Base-by-base conservation (phyloP, 2,888 invertebrate species). In the Sycophila texana region DNA sequence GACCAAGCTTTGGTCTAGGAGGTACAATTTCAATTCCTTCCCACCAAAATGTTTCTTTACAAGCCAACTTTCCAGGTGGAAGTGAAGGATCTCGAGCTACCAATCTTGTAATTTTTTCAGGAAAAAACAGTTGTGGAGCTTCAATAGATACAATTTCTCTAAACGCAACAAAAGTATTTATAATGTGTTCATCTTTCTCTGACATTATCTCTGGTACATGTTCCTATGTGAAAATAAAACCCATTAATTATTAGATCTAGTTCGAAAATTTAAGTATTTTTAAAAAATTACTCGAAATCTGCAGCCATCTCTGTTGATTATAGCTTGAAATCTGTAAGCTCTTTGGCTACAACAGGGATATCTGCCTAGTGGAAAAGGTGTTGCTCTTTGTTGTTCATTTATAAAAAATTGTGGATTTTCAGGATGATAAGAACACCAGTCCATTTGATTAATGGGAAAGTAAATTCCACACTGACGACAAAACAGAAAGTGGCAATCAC, bases 281-380 rank as follows among this genome's bases (percentile, higher is more conserved):
- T 14, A 49, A 68, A 65, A 22, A 58, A 75, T 20, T 83, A 90
- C 90, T 83, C 86, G 87, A 79, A 89, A 89, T 83, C 85, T 86
- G 80, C 91, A 90, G 81, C 94, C 94, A 80, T 93, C 92, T 81
- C 92, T 92, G 84, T 94, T 93, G 16, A 93, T 92, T 80, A 96
- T 87, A 30, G 95, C 92, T 89, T 96, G 95, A 90, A 96, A 97
- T 84, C 95, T 92, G 88, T 96, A 96, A 1, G 96, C 95, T 83
- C 95, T 93, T 90, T 96, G 95, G 39, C 96, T 96, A 90, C 98
- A 98, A 91, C 98, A 98, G 0, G 97, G 95, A 91, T 95, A 96
- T 74, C 91, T 89, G 71, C 96, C 96, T 16, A 95, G 92, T 0
- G 96, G 95, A 83, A 94, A 92, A 13, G 94, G 93, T 0, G 93